phyloP scores from a whole-genome alignment of 2,888 invertebrate species.

The Conistra vaccinii region DNA sequence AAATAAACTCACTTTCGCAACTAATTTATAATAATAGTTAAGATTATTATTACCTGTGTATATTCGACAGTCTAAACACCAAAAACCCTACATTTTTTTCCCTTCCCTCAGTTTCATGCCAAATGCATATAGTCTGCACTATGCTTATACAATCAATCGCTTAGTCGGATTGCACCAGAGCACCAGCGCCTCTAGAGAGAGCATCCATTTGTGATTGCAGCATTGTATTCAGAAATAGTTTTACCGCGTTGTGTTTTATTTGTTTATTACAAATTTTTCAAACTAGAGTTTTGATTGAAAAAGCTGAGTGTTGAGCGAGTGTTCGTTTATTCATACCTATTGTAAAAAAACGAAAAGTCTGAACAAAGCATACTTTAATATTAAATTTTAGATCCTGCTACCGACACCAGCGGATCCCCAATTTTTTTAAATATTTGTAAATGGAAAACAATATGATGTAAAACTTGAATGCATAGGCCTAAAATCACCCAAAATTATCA shows the following conservation, averaged over 20 bases:
- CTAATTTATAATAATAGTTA: too few species aligned
- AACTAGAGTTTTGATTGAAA: conserved; percentile 24
- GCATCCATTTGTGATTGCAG: conserved; percentile 30
- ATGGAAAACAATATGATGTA: neutral
- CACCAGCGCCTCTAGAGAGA: conserved; percentile 14
- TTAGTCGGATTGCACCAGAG: conserved; percentile 10
- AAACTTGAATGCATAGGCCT: neutral
- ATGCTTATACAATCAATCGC: conserved; percentile 26
- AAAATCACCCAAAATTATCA: neutral
- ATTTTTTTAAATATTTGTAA: neutral
- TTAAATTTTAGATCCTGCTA: too few species aligned
- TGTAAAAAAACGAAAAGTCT: neutral
- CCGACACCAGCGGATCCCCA: neutral
- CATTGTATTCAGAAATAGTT: conserved; percentile 33
- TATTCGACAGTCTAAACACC: neutral
- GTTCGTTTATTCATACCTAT: too few species aligned
- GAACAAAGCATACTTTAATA: neutral
- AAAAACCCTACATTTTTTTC: neutral
- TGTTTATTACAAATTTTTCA: conserved; percentile 8
- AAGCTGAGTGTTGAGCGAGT: neutral
- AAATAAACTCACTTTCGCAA: too few species aligned
- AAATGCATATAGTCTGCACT: neutral
- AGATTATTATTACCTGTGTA: neutral
- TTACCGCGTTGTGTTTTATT: neutral
- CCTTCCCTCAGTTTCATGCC: neutral